Evolutionary conservation across 2,113 vertebrate genomes (phyloP).

Genomic region (Cynoglossus semilaevis): DNA sequence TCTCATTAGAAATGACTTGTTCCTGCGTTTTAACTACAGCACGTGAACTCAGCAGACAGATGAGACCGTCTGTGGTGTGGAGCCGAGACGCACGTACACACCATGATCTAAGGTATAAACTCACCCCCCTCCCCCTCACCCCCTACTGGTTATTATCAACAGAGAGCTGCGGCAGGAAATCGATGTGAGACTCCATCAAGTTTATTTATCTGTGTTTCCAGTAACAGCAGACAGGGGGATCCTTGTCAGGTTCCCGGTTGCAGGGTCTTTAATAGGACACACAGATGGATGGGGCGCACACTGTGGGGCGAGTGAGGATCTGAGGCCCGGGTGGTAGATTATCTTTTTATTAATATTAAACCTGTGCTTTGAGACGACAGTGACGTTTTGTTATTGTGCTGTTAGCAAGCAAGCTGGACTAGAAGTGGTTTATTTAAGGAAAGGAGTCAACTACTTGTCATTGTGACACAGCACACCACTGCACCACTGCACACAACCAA

Average conservation of each 20-base stretch:
- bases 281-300: constrained; percentile 43
- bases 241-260: constrained; percentile 70
- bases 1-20: too few relatives aligned
- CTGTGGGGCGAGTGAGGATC: constrained; percentile 5
- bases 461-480: too few relatives aligned
- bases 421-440: too few relatives aligned
- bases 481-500: too few relatives aligned
- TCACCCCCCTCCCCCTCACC: constrained; percentile 53
- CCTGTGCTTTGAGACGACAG: too few relatives aligned
- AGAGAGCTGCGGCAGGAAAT: constrained; percentile 63
- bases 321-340: too few relatives aligned
- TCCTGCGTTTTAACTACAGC: constrained; percentile 58
- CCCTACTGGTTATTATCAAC: constrained; percentile 46
- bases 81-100: background rate
- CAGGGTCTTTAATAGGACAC: constrained; percentile 43
- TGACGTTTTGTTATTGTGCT: too few relatives aligned
- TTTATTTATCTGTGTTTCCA: constrained; percentile 74
- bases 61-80: constrained; percentile 56
- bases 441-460: too few relatives aligned
- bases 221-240: constrained; percentile 66
- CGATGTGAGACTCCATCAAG: constrained; percentile 59
- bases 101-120: constrained; percentile 22
- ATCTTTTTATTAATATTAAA: too few relatives aligned
- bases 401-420: too few relatives aligned
- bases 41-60: constrained; percentile 42